These are phyloP conservation scores for Leptinotarsa haldemani DNA, from an alignment of 2,888 invertebrate species.

Conservation along the genomic window DNA sequence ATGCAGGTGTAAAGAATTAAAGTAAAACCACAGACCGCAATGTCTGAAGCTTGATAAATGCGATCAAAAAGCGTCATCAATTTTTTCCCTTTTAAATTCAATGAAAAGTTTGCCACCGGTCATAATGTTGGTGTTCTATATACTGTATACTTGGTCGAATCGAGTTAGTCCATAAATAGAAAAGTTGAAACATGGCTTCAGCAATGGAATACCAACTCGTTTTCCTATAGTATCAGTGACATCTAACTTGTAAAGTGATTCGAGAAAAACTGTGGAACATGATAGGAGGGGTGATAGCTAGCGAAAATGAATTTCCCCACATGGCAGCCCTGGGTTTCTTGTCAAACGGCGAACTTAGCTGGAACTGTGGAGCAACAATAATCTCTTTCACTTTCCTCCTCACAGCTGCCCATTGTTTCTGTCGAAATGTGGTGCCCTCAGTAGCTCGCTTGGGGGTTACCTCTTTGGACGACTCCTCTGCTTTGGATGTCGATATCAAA, in stretches of 20 bases:
- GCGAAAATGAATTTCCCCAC: not conserved
- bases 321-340: conserved; percentile 5
- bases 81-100: not conserved
- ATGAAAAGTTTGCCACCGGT: not conserved
- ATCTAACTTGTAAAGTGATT: not conserved
- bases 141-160: not conserved
- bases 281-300: conserved; percentile 1
- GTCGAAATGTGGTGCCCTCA: not conserved
- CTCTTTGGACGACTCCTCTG: not conserved
- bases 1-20: too few species aligned
- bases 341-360: not conserved
- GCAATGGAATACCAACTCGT: too few species aligned
- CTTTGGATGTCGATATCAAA: not conserved
- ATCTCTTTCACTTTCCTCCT: conserved; percentile 3
- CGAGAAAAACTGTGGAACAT: not conserved
- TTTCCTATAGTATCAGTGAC: too few species aligned
- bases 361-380: not conserved
- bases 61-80: not conserved
- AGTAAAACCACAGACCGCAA: too few species aligned
- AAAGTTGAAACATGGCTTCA: too few species aligned
- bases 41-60: not conserved
- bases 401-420: conserved; percentile 6
- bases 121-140: not conserved
- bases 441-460: conserved; percentile 1
- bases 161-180: too few species aligned